Base-by-base conservation (phyloP, 2,888 invertebrate genomes). In the Lepidocyrtinus sp. region DNA sequence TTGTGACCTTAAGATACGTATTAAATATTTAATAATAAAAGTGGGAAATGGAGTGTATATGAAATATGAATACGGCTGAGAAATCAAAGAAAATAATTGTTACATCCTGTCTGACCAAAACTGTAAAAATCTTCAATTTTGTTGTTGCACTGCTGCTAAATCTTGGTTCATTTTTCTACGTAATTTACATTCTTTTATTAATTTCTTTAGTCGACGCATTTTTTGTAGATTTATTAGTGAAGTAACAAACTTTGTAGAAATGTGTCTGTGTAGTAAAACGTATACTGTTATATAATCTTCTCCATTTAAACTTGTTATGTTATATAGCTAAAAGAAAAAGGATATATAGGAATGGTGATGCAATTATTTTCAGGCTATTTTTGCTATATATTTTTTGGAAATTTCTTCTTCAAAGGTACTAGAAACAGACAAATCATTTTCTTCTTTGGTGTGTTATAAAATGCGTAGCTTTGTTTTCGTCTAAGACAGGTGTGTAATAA, bases 371-470 rank as follows among this genome's bases (percentile, higher is more conserved):
- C 72, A 36, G 63, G 24, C 61, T 72, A 72, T 72, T 72, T 70
- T 72, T 72, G 72, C 36, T 72, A 72, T 36, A 36, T 72, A 72
- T 72, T 72, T 72, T 72, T 72, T n/a, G n/a, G 72, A 72, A 62
- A 24, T 45, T 45, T 24, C 63, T 72, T 72, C 72, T 72, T 72
- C 72, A 63, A 45, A 72, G 62, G 63, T 72, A 72, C 63, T 72
- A 72, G 72, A 45, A 63, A 45, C n/a, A 61, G 72, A 72, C 72
- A 72, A 72, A 72, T 72, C 72, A 72, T 63, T 17, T 25, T 62
- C 55, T 63, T 61, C 61, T 63, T 9, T 24, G 46, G n/a, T n/a
- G n/a, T n/a, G n/a, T n/a, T n/a, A 36, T 36, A 36, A 7, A 7
- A 36, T 36, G 36, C n/a, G 63, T 63, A 72, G 25, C 63, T 63